Base-by-base conservation (phyloP, 2,888 invertebrate species). In the Coleophora flavipennella region DNA sequence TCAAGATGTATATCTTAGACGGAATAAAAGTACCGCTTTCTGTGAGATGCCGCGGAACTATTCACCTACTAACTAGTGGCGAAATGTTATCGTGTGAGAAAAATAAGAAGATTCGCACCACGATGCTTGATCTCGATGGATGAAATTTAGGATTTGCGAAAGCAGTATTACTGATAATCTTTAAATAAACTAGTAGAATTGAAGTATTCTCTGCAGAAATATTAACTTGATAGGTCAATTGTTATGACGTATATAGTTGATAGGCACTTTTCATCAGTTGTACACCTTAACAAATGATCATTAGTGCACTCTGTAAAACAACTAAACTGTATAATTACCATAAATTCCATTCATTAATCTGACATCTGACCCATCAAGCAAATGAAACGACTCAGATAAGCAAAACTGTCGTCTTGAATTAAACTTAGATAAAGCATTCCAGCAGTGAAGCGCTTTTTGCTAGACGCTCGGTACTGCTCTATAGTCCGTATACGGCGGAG, bases 11-110 rank as follows among this genome's bases (percentile, higher is more conserved):
- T 83, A 84, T 84, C 83, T 83, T 66, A 77, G 71, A 65, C 55
- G 60, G 73, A 75, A 80, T 80, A 83, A 83, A 83, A 80, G 80
- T 77, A 81, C 83, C 83, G 83, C 80, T 76, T 58, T 44, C 59
- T 76, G 61, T 71, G 58, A 73, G 67, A 76, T 70, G 77, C 83
- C 81, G 80, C 78, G 50, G 61, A 64, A 50, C 11, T 29, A 11
- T 10, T 54, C 59, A 70, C 67, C 69, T 72, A 67, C 67, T 69
- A 69, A 67, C 67, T 69, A 69, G 62, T 63, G 61, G 67, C 62
- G 42, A 66, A 67, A 59, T 57, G 55, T 54, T 50, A 48, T 51
- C 44, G 50, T 42, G 42, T 41, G 32, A 40, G 41, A 35, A 41
- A 45, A 44, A 45, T 45, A 20, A 45, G 39, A 35, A 39, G 45